A percentile compares a stretch with the other conserved stretches of the same genome.
phyloP scores from a whole-genome alignment of 2,888 invertebrate species.

The Panopea generosa region DNA sequence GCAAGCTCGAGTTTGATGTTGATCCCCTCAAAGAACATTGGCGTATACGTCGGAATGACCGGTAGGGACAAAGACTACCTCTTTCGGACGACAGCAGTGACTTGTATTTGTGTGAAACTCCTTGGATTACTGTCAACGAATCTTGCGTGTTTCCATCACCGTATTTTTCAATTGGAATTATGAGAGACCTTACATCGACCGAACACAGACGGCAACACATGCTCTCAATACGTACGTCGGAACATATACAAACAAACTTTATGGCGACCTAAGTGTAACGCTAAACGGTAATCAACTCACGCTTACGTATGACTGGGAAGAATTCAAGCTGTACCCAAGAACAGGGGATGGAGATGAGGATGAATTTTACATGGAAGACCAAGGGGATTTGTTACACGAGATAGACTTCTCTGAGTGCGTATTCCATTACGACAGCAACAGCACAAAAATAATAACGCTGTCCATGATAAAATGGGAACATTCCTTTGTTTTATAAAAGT shows the following conservation, averaged over 20 bases:
- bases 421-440: not conserved
- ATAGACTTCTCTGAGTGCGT: conserved; percentile 6
- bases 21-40: conserved; percentile 58
- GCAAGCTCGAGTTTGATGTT: conserved; percentile 63
- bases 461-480: conserved; percentile 4
- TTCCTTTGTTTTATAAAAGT: too few relatives aligned
- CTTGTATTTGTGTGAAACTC: conserved; percentile 64
- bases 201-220: not conserved
- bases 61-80: conserved; percentile 57
- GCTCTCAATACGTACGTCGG: not conserved
- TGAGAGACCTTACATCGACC: conserved; percentile 2
- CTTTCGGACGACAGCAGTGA: conserved; percentile 68
- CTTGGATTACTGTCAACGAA: conserved; percentile 72
- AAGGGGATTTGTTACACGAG: not conserved
- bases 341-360: conserved; percentile 4
- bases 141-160: conserved; percentile 73
- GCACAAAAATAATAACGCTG: not conserved
- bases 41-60: conserved; percentile 60
- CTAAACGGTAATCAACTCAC: not conserved
- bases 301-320: not conserved
- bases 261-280: not conserved
- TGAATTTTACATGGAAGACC: conserved; percentile 11
- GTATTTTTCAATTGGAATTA: not conserved
- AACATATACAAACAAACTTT: not conserved
- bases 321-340: conserved; percentile 11